Evolutionary conservation across 1,140 invertebrate genomes (phyloP).

Genomic region (Arion vulgaris): DNA sequence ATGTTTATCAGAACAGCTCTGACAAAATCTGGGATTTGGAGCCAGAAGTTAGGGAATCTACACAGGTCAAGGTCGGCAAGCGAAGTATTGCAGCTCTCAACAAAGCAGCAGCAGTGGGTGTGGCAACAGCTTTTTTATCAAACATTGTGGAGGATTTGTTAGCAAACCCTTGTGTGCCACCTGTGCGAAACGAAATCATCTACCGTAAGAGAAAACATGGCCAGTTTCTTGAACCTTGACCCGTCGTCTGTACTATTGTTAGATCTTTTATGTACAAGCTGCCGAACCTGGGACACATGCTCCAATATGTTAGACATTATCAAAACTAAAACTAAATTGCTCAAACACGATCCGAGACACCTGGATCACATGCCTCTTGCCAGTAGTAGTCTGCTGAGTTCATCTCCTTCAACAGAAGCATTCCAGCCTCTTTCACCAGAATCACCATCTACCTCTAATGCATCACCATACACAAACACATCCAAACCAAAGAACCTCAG

Average conservation of each 20-base stretch:
- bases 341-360: conserved; percentile 1
- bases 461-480: background rate
- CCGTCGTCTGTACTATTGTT: conserved; percentile 57
- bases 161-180: conserved; percentile 53
- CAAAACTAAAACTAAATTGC: conserved; percentile 45
- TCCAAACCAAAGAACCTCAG: background rate
- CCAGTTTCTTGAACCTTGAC: conserved; percentile 53
- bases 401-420: background rate
- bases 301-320: conserved; percentile 61
- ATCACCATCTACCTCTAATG: background rate
- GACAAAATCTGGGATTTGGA: conserved; percentile 48
- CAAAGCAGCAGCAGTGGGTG: conserved; percentile 63
- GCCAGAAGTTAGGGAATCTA: conserved; percentile 29
- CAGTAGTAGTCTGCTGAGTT: background rate
- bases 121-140: conserved; percentile 61
- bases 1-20: conserved; percentile 52
- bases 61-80: conserved; percentile 45
- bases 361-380: background rate
- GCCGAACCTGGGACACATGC: conserved; percentile 61
- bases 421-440: background rate
- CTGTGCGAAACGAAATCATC: conserved; percentile 43
- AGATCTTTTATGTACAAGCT: conserved; percentile 62
- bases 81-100: conserved; percentile 56
- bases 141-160: conserved; percentile 64
- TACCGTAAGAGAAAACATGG: conserved; percentile 43